Base-by-base conservation (phyloP, 2,113 vertebrate genomes). In the Brienomyrus longianalis region DNA sequence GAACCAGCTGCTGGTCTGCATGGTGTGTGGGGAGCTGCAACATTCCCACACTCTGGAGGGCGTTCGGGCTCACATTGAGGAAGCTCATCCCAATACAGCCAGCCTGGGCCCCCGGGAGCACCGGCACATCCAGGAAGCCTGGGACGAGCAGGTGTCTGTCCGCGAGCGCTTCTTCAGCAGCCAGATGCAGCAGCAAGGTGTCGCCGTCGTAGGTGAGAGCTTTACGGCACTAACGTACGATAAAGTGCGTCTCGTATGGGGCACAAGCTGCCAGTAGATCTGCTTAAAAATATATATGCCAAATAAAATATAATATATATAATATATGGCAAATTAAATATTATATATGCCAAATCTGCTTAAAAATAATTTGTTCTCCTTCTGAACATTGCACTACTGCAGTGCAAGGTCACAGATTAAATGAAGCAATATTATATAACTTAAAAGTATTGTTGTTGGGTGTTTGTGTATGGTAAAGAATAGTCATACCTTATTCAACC, bases 1-100 rank as follows among this genome's bases (percentile, higher is more conserved):
- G 89, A 96, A 96, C 88, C 96, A 96, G 92, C 95, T 96, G 91
- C 92, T 96, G 1, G 96, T 98, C 92, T 98, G 97, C 92, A 97
- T 97, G 96, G 97, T 97, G 88, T 98, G 97, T 8, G 97, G 97
- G 0, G 96, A 96, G 21, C 94, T 96, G 92, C 96, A 97, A 93
- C 95, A 91, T 90, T 92, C 93, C 0, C 96, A 96, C 51, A 96
- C 94, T 0, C 93, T 95, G 3, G 95, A 95, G 66, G 96, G 91
- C 0, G 97, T 96, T 0, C 93, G 91, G 19, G 31, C 92, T 2
- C 97, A 98, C 94, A 97, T 97, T 9, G 93, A 96, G 6, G 96
- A 97, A 86, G 95, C 96, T 31, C 97, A 98, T 50, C 97, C 97
- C 0, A 95, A 97, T 80, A 97, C 96, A 0, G 91, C 97, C 90